Evolutionary conservation across 2,797 vertebrate species (phyloP).

Genomic region (Acropternis orthonyx): DNA sequence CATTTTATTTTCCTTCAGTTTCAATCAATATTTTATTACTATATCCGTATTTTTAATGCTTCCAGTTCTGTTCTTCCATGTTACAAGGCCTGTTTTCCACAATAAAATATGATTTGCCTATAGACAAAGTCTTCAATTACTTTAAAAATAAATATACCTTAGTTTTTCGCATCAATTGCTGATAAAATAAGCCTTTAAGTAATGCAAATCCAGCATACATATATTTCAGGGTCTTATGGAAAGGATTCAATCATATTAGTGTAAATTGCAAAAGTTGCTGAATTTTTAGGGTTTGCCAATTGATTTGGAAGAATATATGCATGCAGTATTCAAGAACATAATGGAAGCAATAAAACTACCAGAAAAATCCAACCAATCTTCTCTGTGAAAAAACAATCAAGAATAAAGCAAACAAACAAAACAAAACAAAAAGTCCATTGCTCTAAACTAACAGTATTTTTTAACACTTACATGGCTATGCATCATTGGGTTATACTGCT

Average conservation of each 20-base stretch:
- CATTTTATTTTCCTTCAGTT: neutral
- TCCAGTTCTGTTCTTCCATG: neutral
- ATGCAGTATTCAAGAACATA: neutral
- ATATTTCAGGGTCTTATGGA: neutral
- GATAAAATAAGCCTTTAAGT: neutral
- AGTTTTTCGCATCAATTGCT: neutral
- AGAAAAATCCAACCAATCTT: neutral
- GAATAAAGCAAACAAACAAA: too few relatives aligned
- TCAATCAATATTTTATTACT: neutral
- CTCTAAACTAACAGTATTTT: fast-evolving
- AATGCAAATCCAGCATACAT: neutral
- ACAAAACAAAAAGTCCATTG: neutral
- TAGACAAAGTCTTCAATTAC: neutral
- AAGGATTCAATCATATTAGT: neutral
- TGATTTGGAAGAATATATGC: neutral
- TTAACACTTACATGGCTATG: neutral
- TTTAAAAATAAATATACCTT: neutral
- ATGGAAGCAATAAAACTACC: neutral
- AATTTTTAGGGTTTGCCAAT: neutral
- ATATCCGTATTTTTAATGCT: neutral
- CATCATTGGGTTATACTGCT: fast-evolving
- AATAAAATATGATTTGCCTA: neutral
- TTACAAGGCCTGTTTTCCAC: neutral
- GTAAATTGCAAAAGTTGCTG: neutral
- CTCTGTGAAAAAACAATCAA: neutral